Conservation (phyloP, 2,113 vertebrate genomes). For the Apteryx owenii region DNA sequence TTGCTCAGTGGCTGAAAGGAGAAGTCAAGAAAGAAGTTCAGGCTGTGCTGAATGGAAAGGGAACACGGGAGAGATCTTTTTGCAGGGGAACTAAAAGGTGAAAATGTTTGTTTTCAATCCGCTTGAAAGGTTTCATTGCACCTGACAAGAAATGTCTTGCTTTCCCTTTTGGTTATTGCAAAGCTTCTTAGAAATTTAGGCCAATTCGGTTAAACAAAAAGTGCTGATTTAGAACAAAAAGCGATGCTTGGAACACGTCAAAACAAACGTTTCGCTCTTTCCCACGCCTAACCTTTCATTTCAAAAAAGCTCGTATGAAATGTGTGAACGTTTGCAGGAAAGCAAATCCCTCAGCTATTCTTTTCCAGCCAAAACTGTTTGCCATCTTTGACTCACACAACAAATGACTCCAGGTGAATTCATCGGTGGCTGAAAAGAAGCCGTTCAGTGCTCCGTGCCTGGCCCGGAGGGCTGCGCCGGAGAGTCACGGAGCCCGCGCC, state of each 20-base stretch:
- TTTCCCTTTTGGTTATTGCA: not conserved
- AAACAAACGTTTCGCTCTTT: not conserved
- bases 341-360: not conserved
- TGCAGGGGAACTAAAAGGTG: not conserved
- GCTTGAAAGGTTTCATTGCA: not conserved
- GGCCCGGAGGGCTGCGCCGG: not conserved
- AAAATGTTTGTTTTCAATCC: too few species aligned
- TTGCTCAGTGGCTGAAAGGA: not conserved
- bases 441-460: too few species aligned
- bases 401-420: not conserved
- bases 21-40: not conserved
- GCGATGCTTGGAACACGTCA: not conserved
- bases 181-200: not conserved
- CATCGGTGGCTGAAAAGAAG: not conserved
- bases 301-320: not conserved
- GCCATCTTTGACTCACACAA: not conserved
- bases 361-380: not conserved
- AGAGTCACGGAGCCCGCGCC: not conserved
- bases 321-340: fast-evolving
- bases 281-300: not conserved
- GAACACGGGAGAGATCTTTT: not conserved
- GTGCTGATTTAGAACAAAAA: not conserved
- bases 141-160: not conserved
- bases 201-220: not conserved
- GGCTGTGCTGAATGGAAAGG: not conserved